Base-by-base conservation (phyloP, 2,113 vertebrate genomes). In the Archilochus colubris region DNA sequence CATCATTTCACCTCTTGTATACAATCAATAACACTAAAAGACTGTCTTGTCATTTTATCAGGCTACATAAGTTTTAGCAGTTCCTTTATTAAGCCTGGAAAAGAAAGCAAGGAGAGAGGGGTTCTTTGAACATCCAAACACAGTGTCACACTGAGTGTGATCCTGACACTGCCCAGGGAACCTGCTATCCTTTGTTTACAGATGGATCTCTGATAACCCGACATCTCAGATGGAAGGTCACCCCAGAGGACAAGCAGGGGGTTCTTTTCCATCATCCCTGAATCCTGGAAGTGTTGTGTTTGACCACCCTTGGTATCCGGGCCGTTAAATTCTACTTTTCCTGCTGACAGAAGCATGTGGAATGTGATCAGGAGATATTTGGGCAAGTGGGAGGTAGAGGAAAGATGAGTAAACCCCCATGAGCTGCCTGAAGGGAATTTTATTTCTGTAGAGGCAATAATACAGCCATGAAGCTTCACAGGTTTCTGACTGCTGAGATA, bases 11-110 rank as follows among this genome's bases (percentile, higher is more conserved):
- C 95, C 91, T 96, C 95, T 94, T 97, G 97, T 96, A 94, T 96
- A 97, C 97, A 97, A 98, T 98, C 97, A 97, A 97, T 98, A 98
- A 98, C 93, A 95, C 97, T 97, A 93, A 97, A 96, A 97, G 97
- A 96, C 95, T 69, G 95, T 95, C 96, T 95, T 97, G 97, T 97
- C 97, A 97, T 96, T 97, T 97, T 97, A 97, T 98, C 97, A 94
- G 89, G 94, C 96, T 89, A 95, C 96, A 63, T 80, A 96, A 97
- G 87, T 97, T 97, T 97, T 98, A 97, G 97, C 97, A 97, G 97
- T 91, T 97, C 94, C 97, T 97, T 97, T 98, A 97, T 98, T 97
- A 97, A 97, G 96, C 91, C 91, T 36, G 25, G 91, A 97, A 97
- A 97, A 97, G 95, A 98, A 97, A 94, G 95, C 89, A 33, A 88